Conservation (phyloP, 2,888 invertebrate genomes). For the Amiota mariae region DNA sequence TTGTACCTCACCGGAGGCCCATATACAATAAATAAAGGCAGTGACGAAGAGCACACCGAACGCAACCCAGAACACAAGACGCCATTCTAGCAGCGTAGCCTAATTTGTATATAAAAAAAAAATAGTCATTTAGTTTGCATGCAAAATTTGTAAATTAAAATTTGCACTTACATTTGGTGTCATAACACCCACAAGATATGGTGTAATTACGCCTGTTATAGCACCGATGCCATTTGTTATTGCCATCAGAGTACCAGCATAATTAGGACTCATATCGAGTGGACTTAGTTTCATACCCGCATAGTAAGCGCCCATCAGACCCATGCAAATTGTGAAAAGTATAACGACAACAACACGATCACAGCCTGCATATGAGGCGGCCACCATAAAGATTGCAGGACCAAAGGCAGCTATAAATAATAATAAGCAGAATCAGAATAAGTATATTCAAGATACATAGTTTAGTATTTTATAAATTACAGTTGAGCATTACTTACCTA, state of each 20-base stretch:
- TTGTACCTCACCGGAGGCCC: conserved; percentile 83
- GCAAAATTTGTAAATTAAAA: no score
- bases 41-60: conserved; percentile 80
- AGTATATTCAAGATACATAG: not conserved
- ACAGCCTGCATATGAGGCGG: conserved; percentile 82
- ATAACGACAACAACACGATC: conserved; percentile 77
- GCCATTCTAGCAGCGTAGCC: conserved; percentile 82
- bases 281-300: conserved; percentile 83
- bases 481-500: conserved; percentile 75
- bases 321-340: conserved; percentile 81
- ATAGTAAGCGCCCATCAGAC: conserved; percentile 81
- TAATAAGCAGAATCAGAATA: conserved; percentile 33
- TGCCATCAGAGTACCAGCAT: conserved; percentile 80
- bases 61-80: conserved; percentile 86
- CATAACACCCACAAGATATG: conserved; percentile 79
- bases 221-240: conserved; percentile 83
- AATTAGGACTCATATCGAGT: conserved; percentile 80
- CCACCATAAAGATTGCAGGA: conserved; percentile 80
- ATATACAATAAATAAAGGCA: conserved; percentile 80
- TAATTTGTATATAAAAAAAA: conserved; percentile 57
- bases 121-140: not conserved
- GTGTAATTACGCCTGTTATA: conserved; percentile 81
- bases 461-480: not conserved
- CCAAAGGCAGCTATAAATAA: conserved; percentile 77
- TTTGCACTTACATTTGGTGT: conserved; percentile 78